Evolutionary conservation across 2,113 vertebrate species (phyloP), one percentile per base, ranked within the genome.

Genomic region (Collichthys lucidus): DNA sequence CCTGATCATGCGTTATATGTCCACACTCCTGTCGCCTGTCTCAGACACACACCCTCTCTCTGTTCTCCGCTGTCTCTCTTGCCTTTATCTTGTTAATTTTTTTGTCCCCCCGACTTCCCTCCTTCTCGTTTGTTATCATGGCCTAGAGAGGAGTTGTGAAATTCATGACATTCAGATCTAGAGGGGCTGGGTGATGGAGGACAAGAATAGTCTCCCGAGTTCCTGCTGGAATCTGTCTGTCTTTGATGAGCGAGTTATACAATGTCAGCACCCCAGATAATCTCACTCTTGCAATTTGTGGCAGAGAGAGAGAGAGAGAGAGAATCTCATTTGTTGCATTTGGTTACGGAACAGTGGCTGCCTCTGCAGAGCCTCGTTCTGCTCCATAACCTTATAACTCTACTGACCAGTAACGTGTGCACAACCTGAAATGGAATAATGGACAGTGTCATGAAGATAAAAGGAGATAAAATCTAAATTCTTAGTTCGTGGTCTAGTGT

Each of bases 191-290:
- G 60, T 81, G 80, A 90, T 65, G 66, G 64, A 82, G 82, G 81
- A 91, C 85, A 66, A 83, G 77, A 93, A 91, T 89, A 90, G 85
- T 88, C 79, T 78, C 64, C 57, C 0, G 14, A 70, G 83, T 80
- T 90, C 52, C 88, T 79, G 71, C 87, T 83, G 73, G 69, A 89
- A 79, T 86, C 86, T 68, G 68, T 77, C 63, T 49, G 29, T 85
- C 79, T 91, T 90, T 89, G 83, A 91, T 88, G 85, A 89, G 81
- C 47, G 55, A 84, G 81, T 90, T 84, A 81, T 47, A 82, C 71
- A 80, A 88, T 84, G 74, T 85, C 91, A 87, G 82, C 64, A 55
- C 57, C 62, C 57, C n/a, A 4, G 26, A 85, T 88, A 72, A 89
- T 86, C 78, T 74, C 0, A 7, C 76, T 79, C 29, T 74, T 20